Base-by-base conservation (phyloP, 2,113 vertebrate genomes). In the Rhodinocichla rosea region DNA sequence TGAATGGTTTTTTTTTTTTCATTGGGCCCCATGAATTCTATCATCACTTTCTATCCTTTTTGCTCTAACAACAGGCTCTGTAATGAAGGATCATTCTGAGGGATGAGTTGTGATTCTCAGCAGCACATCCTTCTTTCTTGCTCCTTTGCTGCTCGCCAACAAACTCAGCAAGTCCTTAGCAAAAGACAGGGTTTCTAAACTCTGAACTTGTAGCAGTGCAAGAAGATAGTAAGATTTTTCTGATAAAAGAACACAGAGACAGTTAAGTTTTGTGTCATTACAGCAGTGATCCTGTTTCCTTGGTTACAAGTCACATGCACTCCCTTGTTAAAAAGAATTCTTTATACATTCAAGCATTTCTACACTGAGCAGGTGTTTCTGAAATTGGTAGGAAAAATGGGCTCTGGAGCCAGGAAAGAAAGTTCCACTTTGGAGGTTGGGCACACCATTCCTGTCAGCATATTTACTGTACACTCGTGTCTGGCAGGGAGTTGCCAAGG, bases 301-400 rank as follows among this genome's bases (percentile, higher is more conserved):
- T 96, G 90, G 96, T 80, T 96, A 97, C 94, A 78, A 83, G 65
- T 95, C 89, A 84, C 85, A 39, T 92, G 83, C 81, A 69, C 64
- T 91, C 55, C 73, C 70, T 50, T 83, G 76, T 92, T 93, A 79
- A 91, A 94, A 94, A 87, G 81, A 91, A 70, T 55, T 60, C 47
- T 64, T 30, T 37, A 28, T 81, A 27, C 71, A 56, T 83, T 81
- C 59, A 59, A 81, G 42, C 80, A 81, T 94, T 93, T 94, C 75
- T 79, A 40, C 18, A 65, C 62, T 81, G 85, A 87, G 89, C 89
- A 96, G 92, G 89, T 95, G 89, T 84, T 89, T 89, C 90, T 93
- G 79, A 89, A 92, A 88, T 53, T 71, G 65, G 42, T 96, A 63
- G 64, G 71, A 79, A 82, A 59, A 81, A 76, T 59, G 71, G 60